These are phyloP conservation scores for Brachystomella parvula DNA, from an alignment of 1,140 invertebrate genomes.

Conservation along the genomic window DNA sequence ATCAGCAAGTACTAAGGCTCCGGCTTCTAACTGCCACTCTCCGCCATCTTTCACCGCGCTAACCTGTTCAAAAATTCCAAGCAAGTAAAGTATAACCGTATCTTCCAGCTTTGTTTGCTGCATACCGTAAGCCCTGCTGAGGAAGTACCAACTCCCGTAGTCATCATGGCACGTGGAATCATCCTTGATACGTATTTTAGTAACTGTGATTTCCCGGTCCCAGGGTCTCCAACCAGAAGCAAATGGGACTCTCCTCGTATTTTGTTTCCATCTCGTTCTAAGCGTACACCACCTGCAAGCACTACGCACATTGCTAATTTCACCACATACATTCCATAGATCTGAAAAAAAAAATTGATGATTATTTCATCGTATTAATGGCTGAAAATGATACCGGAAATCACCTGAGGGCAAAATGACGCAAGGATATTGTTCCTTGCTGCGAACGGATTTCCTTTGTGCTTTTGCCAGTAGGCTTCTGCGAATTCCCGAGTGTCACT, in stretches of 20 bases:
- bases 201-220: constrained; percentile 77
- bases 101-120: not conserved
- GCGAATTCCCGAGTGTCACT: no score
- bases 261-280: constrained; percentile 49
- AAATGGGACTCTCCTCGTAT: constrained; percentile 74
- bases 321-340: constrained; percentile 77
- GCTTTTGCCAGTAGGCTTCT: constrained; percentile 68
- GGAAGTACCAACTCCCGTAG: constrained; percentile 58
- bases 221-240: constrained; percentile 82
- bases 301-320: constrained; percentile 72
- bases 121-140: constrained; percentile 81
- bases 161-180: constrained; percentile 63
- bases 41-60: constrained; percentile 51
- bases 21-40: constrained; percentile 81
- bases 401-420: constrained; percentile 74
- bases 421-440: constrained; percentile 70
- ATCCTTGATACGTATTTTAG: constrained; percentile 67
- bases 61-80: constrained; percentile 12
- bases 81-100: constrained; percentile 59
- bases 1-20: constrained; percentile 71
- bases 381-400: no score
- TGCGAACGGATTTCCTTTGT: constrained; percentile 54
- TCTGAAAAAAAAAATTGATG: constrained; percentile 47
- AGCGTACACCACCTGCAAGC: constrained; percentile 60
- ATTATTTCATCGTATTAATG: not conserved